Base-by-base conservation (phyloP, 2,797 vertebrate species). In the Poeciliopsis presidionis region DNA sequence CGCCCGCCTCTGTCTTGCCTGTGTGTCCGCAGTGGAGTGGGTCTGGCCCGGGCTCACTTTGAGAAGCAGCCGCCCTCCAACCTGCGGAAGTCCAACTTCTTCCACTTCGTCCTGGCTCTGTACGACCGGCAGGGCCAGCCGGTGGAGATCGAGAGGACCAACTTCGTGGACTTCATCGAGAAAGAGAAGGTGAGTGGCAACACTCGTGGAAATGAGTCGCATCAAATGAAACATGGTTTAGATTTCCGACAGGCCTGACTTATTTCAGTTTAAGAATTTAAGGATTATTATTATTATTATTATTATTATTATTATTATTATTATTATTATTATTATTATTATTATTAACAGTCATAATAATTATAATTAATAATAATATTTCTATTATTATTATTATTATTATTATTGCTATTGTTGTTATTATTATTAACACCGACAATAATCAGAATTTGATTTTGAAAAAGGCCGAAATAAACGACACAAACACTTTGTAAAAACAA, bases 51-150 rank as follows among this genome's bases (percentile, higher is more conserved):
- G 94, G 98, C 98, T 84, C 98, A 99, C 95, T 99, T 99, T 91
- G 98, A 99, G 96, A 99, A 99, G 95, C 98, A 99, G 94, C 98
- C 98, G 86, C 98, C 98, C 78, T 98, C 98, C 92, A 99, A 99
- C 94, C 96, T 99, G 90, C 95, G 98, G 84, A 99, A 99, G 94
- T 99, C 98, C 95, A 99, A 99, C 97, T 99, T 99, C 96, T 98
- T 99, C 96, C 98, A 99, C 97, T 99, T 99, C 94, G 98, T 99
- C 84, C 94, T 99, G 95, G 98, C 98, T 78, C 95, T 99, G 76
- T 99, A 99, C 90, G 98, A 99, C 96, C 96, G 98, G 73, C 98
- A 98, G 95, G 98, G 98, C 86, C 98, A 99, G 93, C 98, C 98
- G 59, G 98, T 99, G 96, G 98, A 99, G 94, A 98, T 99, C 85